Evolutionary conservation across 2,113 vertebrate species (phyloP), one percentile per base, ranked within the genome.

Genomic region (Galeopterus variegatus): DNA sequence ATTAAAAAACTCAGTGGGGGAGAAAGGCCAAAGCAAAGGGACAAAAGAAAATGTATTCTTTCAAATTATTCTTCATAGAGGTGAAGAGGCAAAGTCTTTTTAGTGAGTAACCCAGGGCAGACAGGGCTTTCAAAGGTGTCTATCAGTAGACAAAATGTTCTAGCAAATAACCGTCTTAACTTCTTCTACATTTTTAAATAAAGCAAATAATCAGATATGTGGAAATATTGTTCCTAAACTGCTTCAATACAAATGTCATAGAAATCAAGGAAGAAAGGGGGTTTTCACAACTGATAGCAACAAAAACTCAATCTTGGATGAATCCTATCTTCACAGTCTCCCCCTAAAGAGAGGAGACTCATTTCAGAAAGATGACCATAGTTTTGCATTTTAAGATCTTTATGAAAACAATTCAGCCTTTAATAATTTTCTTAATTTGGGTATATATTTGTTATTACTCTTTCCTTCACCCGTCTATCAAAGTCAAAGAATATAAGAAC

Each of bases 121-220:
- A 48, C 13, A 69, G 64, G 31, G 69, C 28, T 87, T 64, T 50
- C 48, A 60, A 4, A 28, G 10, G 26, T 41, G 15, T 45, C 73
- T 19, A 54, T 18, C 33, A 36, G 45, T 82, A 87, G 90, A 70
- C 28, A 81, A 6, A 64, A 58, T 28, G 28, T 64, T 80, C 31
- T 65, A 23, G 45, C 26, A 90, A 93, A 77, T 6, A 69, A 77
- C 1, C 23, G 82, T 76, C 52, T 50, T 90, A 54, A 15, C 28
- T 73, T 92, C 28, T 81, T 83, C 56, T 88, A 14, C 48, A 82
- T 62, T 94, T 88, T 77, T 72, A 90, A 92, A 90, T 60, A 77
- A 95, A 82, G 31, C 10, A 67, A 96, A 80, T 41, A 60, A 75
- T 70, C 36, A 80, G 52, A 77, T 64, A 73, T 52, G 45, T 67